Conservation (phyloP, 92 coral and sea anemone species). For the Desmophyllum pertusum region DNA sequence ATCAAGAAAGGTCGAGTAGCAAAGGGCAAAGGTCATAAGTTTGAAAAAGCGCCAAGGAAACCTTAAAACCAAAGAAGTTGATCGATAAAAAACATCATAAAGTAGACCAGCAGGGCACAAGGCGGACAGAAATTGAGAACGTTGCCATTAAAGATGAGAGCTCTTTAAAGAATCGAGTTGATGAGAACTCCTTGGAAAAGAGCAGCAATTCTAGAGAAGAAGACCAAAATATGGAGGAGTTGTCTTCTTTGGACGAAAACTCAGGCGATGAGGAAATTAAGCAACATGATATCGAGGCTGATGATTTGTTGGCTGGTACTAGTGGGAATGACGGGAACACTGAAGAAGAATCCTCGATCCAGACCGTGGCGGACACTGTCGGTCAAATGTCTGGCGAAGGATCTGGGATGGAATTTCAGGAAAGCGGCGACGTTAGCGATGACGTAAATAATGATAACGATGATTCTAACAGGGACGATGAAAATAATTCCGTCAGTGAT, state of each 20-base stretch:
- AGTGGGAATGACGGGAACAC: neutral
- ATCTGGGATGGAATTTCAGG: slow-evolving; percentile 3
- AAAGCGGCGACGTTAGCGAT: neutral
- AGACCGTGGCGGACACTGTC: neutral
- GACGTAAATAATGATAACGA: neutral
- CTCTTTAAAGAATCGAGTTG: neutral
- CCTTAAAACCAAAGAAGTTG: neutral
- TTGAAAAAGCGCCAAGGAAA: neutral
- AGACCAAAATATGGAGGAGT: neutral
- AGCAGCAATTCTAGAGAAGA: neutral
- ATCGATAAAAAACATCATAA: neutral
- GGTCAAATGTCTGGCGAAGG: neutral
- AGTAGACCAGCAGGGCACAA: neutral
- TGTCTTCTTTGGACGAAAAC: neutral
- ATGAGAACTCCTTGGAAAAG: neutral
- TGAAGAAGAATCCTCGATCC: neutral
- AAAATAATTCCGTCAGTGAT: neutral
- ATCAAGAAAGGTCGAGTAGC: slow-evolving; percentile 31
- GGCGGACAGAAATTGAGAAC: neutral
- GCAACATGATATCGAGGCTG: slow-evolving; percentile 9
- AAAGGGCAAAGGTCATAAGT: neutral
- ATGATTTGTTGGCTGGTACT: neutral
- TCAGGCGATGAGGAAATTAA: neutral
- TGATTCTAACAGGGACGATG: neutral
- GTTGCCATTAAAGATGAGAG: neutral